Evolutionary conservation across 2,113 vertebrate species (phyloP), one percentile per base, ranked within the genome.

Genomic region (Callaeas wilsoni): DNA sequence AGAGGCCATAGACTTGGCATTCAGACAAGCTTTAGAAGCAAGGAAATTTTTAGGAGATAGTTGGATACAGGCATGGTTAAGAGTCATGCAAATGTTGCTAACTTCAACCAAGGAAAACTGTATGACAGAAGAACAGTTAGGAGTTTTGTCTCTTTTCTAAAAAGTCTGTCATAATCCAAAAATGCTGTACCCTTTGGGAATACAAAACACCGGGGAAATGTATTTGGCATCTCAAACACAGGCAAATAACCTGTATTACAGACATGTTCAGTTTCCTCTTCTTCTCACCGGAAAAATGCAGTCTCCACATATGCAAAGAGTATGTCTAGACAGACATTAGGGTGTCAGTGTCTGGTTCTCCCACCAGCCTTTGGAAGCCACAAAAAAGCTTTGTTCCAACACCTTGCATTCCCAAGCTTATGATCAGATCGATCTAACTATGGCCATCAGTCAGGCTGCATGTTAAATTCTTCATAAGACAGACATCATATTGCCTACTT

Each of bases 281-380:
- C 18, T 52, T 95, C 67, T 35, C 41, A 12, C 5, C 47, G 30
- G 39, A 67, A 68, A 84, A 71, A 8, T 1, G 1, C 25, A 35
- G 10, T 21, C 52, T 55, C 10, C 39, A 50, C 0, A 0, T 22
- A 30, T 0, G 4, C 0, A 1, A 57, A 59, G 33, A 7, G 2
- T 41, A 21, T 6, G 4, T 63, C 42, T 7, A 68, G 46, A 27
- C 22, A 65, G 39, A 22, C 7, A 46, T 11, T 6, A 21, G 25
- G 56, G 29, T 8, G 12, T 17, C 16, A 47, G 15, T 8, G 13
- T 30, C 30, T 44, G 44, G n/a, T 64, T 89, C 33, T 52, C 20
- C 26, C 35, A 50, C 21, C 47, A 74, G 9, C 14, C 17, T 68
- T 84, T 67, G 47, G 53, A 55, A 78, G 13, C 2, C 1, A 13